Base-by-base conservation (phyloP, 2,113 vertebrate genomes). In the Xyrauchen texanus region DNA sequence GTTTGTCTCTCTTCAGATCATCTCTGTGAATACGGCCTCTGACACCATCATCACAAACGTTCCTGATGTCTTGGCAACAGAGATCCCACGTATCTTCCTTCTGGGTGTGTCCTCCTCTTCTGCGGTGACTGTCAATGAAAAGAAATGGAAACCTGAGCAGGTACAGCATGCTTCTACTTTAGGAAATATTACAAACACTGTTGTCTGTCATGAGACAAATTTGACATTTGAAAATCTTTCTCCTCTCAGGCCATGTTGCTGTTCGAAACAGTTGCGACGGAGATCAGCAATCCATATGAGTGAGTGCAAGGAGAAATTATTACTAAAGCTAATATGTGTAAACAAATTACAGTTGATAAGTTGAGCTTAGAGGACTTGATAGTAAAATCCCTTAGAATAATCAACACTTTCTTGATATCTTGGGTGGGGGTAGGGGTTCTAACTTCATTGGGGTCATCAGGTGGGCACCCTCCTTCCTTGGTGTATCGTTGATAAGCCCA, bases 81-180 rank as follows among this genome's bases (percentile, higher is more conserved):
- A 89, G 83, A 91, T 94, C 65, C 91, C 93, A 15, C 83, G 83
- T 0, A 1, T 7, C 34, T 8, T 58, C 53, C 86, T 94, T 70
- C n/a, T 78, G 34, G 47, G 44, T 62, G 58, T 92, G 68, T 58
- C 89, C 8, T 7, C 0, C 7, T n/a, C 0, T 0, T 16, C 80
- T 0, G 21, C 86, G 51, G 15, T 4, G 4, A 73, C 0, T 3
- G 45, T 93, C 61, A 93, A 94, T 83, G 62, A 10, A 66, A 93
- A 92, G 87, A 86, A 42, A 7, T 94, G 93, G 93, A 90, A 81
- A 62, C 8, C 0, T 0, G 64, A 87, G 21, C 93, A 94, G 90
- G 93, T 94, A 3, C 0, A 5, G 0, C 46, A 42, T 8, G 8
- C 10, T 46, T 67, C 16, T 15, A 13, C 46, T 5, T 66, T 34